Percentiles rank a stretch among this genome's conserved stretches.
Evolutionary conservation across 2,888 invertebrate species (phyloP).

Genomic region (Arrhopalites spinosus): DNA sequence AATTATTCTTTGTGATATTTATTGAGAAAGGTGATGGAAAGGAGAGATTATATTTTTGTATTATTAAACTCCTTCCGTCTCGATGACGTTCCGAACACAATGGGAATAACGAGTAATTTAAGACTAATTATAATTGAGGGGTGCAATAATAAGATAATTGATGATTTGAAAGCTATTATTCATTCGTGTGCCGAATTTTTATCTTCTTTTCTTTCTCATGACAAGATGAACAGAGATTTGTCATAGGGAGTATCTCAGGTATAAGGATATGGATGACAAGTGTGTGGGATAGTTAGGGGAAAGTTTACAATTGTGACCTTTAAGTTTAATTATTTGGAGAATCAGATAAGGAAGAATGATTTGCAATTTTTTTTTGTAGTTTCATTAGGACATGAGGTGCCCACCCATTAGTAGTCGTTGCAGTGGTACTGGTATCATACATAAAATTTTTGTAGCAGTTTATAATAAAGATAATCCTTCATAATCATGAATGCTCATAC

Average conservation of each 20-base stretch:
- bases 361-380: constrained; percentile 39
- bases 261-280: no score
- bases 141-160: constrained; percentile 17
- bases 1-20: no score
- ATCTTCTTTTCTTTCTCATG: not conserved
- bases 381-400: constrained; percentile 32
- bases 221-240: no score
- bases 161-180: constrained; percentile 21
- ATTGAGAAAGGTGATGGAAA: constrained; percentile 7
- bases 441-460: no score
- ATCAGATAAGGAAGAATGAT: constrained; percentile 26
- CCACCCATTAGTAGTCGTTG: constrained; percentile 36
- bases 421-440: no score
- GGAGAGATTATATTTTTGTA: not conserved
- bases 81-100: constrained; percentile 10
- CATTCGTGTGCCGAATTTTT: constrained; percentile 9
- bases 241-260: no score
- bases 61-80: not conserved
- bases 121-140: constrained; percentile 14
- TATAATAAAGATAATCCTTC: no score
- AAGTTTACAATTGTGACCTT: constrained; percentile 21
- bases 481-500: no score
- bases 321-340: constrained; percentile 20
- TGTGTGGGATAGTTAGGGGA: not conserved
- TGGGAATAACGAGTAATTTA: constrained; percentile 16